Evolutionary conservation across 2,888 invertebrate genomes (phyloP).

Genomic region (Tipula helvola): DNA sequence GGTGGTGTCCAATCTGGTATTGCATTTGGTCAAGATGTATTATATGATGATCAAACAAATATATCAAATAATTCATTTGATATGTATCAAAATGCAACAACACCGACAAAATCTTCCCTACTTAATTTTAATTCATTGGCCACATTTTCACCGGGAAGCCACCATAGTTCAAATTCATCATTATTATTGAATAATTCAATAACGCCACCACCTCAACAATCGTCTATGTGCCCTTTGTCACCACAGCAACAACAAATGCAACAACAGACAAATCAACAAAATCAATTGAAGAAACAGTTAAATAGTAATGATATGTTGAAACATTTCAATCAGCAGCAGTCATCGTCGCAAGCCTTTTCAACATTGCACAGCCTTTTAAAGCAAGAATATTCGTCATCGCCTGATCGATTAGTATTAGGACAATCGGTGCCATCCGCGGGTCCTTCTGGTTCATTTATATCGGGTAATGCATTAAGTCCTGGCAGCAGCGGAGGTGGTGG

Average conservation of each 20-base stretch:
- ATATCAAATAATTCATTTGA: constrained; percentile 32
- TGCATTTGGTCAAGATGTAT: constrained; percentile 14
- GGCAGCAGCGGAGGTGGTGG: background rate
- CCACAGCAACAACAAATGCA: constrained; percentile 23
- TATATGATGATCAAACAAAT: constrained; percentile 22
- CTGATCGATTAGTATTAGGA: constrained; percentile 44
- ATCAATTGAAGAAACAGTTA: constrained; percentile 26
- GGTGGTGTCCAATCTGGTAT: constrained; percentile 14
- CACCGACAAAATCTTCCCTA: constrained; percentile 28
- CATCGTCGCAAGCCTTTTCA: constrained; percentile 24
- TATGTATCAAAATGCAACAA: constrained; percentile 34
- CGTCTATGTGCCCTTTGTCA: constrained; percentile 18
- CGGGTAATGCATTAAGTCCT: constrained; percentile 30
- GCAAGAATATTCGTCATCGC: constrained; percentile 46
- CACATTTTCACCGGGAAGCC: constrained; percentile 48
- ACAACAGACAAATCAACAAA: constrained; percentile 14
- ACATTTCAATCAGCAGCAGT: constrained; percentile 10
- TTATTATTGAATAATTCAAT: constrained; percentile 30
- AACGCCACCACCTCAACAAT: constrained; percentile 31
- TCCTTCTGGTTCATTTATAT: constrained; percentile 37
- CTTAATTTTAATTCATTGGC: constrained; percentile 24
- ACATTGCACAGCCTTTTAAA: constrained; percentile 55
- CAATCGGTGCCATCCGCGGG: constrained; percentile 49
- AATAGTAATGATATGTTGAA: constrained; percentile 24
- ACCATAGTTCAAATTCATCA: constrained; percentile 41